Base-by-base conservation (phyloP, 2,888 invertebrate species). In the Andrena chrysosceles region DNA sequence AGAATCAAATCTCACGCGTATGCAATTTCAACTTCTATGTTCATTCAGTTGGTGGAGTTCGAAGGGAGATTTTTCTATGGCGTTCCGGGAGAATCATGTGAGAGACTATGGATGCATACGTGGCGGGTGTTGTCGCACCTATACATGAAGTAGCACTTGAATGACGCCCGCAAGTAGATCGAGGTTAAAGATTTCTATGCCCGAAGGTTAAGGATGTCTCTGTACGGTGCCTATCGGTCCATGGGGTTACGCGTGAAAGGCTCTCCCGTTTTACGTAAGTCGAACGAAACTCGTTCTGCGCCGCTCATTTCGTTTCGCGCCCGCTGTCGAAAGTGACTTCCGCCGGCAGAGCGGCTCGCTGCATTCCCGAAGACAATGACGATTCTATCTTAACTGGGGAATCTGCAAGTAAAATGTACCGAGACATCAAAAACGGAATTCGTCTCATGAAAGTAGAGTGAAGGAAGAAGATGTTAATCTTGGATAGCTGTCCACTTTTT, bases 171-270 rank as follows among this genome's bases (percentile, higher is more conserved):
- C 92, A 93, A 93, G 93, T 92, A 92, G 93, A 93, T 92, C 92
- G 91, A 90, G 93, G 93, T 92, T 92, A 92, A 85, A 91, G 91
- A 93, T 93, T 93, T 93, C 93, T 93, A 92, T 91, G 92, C 92
- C 91, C 84, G 90, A 91, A 93, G 93, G 91, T 92, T 91, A 90
- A 91, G 91, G 91, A 91, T 91, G 87, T 89, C 66, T 66, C 75
- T 72, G 33, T 23, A 42, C 71, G 68, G 54, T 68, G 54, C 68
- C 66, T 71, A 80, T 71, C 59, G 16, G 64, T 68, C 62, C 59
- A 56, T 52, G 42, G 64, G 71, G 71, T 80, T 75, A 81, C 48
- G 59, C 80, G 73, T 74, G 69, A 79, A 74, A 74, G 69, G 73
- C 75, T 74, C 60, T 74, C 66, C 54, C 49, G 35, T 66, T 82